phyloP scores from a whole-genome alignment of 2,888 invertebrate genomes.

The Dryobotodes eremita region DNA sequence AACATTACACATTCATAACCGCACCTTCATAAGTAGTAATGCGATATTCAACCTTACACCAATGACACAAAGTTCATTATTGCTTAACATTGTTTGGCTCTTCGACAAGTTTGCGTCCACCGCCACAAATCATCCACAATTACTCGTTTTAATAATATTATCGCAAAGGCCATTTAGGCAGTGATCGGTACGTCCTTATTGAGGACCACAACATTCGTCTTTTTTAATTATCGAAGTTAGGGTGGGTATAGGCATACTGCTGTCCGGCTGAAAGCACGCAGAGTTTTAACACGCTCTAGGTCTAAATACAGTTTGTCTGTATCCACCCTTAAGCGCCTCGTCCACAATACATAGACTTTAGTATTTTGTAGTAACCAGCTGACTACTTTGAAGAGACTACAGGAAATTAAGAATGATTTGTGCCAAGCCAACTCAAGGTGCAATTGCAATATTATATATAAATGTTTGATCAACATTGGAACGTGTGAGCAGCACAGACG shows the following conservation, averaged over 20 bases:
- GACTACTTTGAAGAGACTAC: background rate
- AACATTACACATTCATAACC: background rate
- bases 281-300: background rate
- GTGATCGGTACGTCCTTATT: slow-evolving; percentile 57
- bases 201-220: slow-evolving; percentile 55
- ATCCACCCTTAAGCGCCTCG: slow-evolving; percentile 28
- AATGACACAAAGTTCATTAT: background rate
- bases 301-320: slow-evolving; percentile 21
- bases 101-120: slow-evolving; percentile 24
- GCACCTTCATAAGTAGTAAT: background rate
- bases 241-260: slow-evolving; percentile 21
- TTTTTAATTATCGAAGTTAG: slow-evolving; percentile 48
- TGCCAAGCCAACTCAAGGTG: background rate
- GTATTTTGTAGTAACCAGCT: background rate
- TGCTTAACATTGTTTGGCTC: background rate
- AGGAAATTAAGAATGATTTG: background rate
- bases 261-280: background rate
- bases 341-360: slow-evolving; percentile 4
- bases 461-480: too few relatives aligned
- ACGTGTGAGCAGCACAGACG: background rate
- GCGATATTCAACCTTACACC: background rate
- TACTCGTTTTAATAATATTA: slow-evolving; percentile 41
- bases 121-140: slow-evolving; percentile 37
- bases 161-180: slow-evolving; percentile 65
- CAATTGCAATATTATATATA: background rate